A percentile compares a stretch with the other conserved stretches of the same genome.
These are phyloP conservation scores for Matsumyia berberina DNA, from an alignment of 2,888 invertebrate genomes.

Conservation along the genomic window DNA sequence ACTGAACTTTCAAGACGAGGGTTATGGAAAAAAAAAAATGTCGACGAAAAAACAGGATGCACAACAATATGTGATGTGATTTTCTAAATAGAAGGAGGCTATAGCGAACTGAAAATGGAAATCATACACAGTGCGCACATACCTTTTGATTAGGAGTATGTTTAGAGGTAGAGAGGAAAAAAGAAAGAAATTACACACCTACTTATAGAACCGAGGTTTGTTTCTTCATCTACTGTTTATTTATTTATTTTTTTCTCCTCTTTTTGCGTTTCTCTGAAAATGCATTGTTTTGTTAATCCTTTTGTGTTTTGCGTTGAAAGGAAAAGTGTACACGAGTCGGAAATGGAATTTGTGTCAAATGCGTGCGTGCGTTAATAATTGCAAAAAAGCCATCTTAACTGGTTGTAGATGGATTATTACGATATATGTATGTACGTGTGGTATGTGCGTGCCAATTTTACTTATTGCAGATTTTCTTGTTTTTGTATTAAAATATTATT, in stretches of 20 bases:
- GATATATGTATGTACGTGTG: no score
- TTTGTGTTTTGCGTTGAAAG: slow-evolving; percentile 62
- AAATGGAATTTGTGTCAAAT: slow-evolving; percentile 70
- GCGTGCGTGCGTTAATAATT: slow-evolving; percentile 66
- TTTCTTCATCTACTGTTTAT: no score
- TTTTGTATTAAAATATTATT: slow-evolving; percentile 9
- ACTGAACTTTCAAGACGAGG: slow-evolving; percentile 11
- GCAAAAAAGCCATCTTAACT: slow-evolving; percentile 11
- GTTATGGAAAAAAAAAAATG: not conserved
- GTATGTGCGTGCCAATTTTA: not conserved
- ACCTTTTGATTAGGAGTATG: slow-evolving; percentile 1
- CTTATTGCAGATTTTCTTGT: slow-evolving; percentile 5
- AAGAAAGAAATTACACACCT: not conserved
- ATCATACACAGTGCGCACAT: not conserved
- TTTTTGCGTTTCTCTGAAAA: slow-evolving; percentile 5
- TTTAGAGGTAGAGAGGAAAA: slow-evolving; percentile 2
- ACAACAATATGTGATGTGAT: slow-evolving; percentile 48
- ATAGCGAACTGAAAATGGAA: no score
- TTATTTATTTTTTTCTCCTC: not conserved
- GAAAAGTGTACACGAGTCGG: slow-evolving; percentile 54
- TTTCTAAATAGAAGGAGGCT: slow-evolving; percentile 27
- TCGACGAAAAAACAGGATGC: slow-evolving; percentile 38
- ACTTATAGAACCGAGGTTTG: not conserved
- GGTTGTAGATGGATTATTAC: not conserved
- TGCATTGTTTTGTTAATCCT: slow-evolving; percentile 37